These are phyloP conservation scores for fruit fly (Drosophila melanogaster) DNA, from an alignment of 1,140 invertebrate species.

Conservation along the genomic window Release_6_plus_ISO1_MT NT_033779.5:5749001-5749500, in stretches of 20 bases:
- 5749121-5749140: slow-evolving; percentile 44
- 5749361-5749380: background rate
- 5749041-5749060: slow-evolving; percentile 34
- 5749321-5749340: slow-evolving; percentile 68
- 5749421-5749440: slow-evolving; percentile 74
- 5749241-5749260: slow-evolving; percentile 52
- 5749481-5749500: background rate
- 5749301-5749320: slow-evolving; percentile 74
- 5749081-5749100: slow-evolving; percentile 2
- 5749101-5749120: slow-evolving; percentile 61
- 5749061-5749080: slow-evolving; percentile 46
- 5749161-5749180: slow-evolving; percentile 73
- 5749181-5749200: slow-evolving; percentile 46
- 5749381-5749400: background rate
- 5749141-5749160: slow-evolving; percentile 3
- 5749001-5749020: slow-evolving; percentile 74
- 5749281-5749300: slow-evolving; percentile 26
- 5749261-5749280: background rate
- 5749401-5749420: background rate
- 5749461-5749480: slow-evolving; percentile 36
- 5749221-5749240: slow-evolving; percentile 57
- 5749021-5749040: slow-evolving; percentile 31
- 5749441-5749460: slow-evolving; percentile 70
- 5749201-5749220: background rate
- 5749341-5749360: slow-evolving; percentile 14